phyloP scores from a whole-genome alignment of 2,113 vertebrate species.

The Cynopterus brachyotis region DNA sequence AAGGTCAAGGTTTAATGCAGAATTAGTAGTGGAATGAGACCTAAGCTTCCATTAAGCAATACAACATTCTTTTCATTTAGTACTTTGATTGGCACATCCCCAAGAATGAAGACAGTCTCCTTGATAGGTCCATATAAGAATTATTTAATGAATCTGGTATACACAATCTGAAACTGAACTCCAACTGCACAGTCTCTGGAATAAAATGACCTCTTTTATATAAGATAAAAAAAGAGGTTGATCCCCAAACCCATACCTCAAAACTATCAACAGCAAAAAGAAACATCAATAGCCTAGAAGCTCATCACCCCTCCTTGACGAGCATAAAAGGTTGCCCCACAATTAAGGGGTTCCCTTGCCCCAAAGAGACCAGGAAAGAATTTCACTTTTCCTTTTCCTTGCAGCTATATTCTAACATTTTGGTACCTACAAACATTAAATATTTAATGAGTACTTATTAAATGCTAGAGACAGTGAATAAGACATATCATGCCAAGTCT shows the following conservation, averaged over 20 bases:
- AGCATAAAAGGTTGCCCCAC: neutral
- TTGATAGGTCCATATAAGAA: neutral
- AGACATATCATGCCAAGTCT: neutral
- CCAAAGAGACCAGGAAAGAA: neutral
- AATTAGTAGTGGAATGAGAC: neutral
- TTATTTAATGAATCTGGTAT: neutral
- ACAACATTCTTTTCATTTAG: neutral
- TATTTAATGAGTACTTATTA: neutral
- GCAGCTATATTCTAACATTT: neutral
- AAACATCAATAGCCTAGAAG: neutral
- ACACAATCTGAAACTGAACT: conserved; percentile 25
- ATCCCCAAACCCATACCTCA: neutral
- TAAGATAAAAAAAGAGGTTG: neutral
- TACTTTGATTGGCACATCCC: conserved; percentile 2
- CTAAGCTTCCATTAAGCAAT: neutral
- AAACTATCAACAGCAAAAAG: neutral
- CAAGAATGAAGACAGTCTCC: neutral
- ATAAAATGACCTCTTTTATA: neutral
- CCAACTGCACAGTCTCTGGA: neutral
- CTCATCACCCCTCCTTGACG: neutral
- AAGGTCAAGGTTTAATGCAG: conserved; percentile 28
- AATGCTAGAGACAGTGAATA: neutral
- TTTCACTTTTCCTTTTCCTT: neutral
- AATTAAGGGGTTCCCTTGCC: neutral
- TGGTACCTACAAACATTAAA: neutral